Conservation (phyloP, 64 coral and sea anemone genomes). For the Orbicella faveolata region DNA sequence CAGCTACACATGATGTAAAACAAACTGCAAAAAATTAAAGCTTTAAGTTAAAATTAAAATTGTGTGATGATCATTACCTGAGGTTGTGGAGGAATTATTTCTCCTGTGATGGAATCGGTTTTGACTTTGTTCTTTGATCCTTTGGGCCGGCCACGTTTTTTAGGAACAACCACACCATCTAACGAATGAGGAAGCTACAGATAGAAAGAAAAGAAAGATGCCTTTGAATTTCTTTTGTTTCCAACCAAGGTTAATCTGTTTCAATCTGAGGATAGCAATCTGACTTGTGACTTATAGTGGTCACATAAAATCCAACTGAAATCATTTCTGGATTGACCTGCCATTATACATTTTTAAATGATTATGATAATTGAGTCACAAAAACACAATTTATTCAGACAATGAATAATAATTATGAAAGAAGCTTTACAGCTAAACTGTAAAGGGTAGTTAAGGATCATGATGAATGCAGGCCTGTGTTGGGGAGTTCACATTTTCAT, state of each 20-base stretch:
- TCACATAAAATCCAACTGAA: no score
- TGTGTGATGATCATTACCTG: constrained; percentile 3
- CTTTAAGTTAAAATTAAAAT: not conserved
- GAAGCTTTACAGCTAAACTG: no score
- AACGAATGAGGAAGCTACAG: constrained; percentile 8
- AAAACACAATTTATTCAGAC: no score
- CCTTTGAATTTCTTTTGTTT: not conserved
- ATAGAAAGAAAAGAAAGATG: not conserved
- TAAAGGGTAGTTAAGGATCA: no score
- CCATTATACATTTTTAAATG: no score
- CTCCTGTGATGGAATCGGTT: constrained; percentile 35
- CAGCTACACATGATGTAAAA: not conserved
- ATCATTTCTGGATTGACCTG: no score
- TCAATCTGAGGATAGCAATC: not conserved
- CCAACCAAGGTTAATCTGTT: not conserved
- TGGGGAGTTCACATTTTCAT: no score
- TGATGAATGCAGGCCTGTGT: no score
- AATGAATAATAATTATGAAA: no score
- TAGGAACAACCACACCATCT: constrained; percentile 44
- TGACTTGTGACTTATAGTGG: no score
- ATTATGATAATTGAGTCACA: no score
- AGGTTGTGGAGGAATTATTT: constrained; percentile 46
- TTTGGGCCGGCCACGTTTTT: constrained; percentile 85
- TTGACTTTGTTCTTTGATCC: constrained; percentile 93
- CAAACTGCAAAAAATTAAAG: not conserved